Evolutionary conservation across 2,797 vertebrate genomes (phyloP).

Genomic region (Anguilla marmorata): DNA sequence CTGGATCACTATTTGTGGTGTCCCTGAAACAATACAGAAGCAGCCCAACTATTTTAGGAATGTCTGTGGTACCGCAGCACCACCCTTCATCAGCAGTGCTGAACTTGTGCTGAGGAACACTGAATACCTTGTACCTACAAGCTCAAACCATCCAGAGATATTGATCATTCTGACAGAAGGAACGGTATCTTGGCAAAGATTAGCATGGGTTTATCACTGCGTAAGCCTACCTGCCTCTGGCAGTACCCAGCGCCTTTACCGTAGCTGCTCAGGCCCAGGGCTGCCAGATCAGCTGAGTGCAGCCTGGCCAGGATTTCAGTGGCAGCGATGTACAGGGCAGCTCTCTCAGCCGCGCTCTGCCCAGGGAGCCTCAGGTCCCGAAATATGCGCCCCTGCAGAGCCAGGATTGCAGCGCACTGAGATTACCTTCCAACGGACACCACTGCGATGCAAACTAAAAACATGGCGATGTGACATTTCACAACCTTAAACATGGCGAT

Average conservation of each 20-base stretch:
- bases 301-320: slow-evolving; percentile 80
- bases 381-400: slow-evolving; percentile 85
- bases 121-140: neutral
- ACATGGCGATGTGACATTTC: neutral
- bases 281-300: slow-evolving; percentile 75
- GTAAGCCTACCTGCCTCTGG: slow-evolving; percentile 83
- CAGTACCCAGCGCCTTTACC: slow-evolving; percentile 84
- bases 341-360: slow-evolving; percentile 76
- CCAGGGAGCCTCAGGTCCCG: slow-evolving; percentile 77
- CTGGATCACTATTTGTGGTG: neutral
- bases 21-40: neutral
- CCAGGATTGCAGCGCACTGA: neutral
- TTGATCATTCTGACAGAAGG: neutral
- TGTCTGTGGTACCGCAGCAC: neutral
- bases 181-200: neutral
- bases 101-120: neutral
- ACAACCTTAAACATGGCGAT: neutral
- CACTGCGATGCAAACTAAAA: neutral
- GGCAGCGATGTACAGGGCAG: slow-evolving; percentile 82
- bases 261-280: slow-evolving; percentile 76
- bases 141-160: neutral
- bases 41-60: neutral
- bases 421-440: neutral
- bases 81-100: neutral
- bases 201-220: neutral